Evolutionary conservation across 2,888 invertebrate species (phyloP).

Genomic region (Andricus quercusramuli): DNA sequence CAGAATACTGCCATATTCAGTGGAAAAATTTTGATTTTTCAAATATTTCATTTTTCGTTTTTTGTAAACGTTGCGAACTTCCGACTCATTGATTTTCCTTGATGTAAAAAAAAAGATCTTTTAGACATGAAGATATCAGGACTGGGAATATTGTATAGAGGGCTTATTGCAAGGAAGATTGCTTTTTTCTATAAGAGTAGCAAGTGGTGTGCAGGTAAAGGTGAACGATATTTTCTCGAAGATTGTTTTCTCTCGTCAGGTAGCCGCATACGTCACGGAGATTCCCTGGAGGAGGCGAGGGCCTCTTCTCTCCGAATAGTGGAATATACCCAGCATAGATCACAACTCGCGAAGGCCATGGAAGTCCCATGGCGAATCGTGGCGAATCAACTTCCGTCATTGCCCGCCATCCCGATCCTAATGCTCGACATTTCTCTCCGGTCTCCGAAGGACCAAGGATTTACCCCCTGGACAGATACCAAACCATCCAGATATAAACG

Average conservation of each 20-base stretch:
- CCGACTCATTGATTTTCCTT: no score
- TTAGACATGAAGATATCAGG: not conserved
- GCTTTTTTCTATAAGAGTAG: slow-evolving; percentile 9
- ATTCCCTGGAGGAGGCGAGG: slow-evolving; percentile 71
- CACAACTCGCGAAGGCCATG: slow-evolving; percentile 74
- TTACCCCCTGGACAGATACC: slow-evolving; percentile 55
- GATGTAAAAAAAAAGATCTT: not conserved
- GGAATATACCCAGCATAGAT: slow-evolving; percentile 76
- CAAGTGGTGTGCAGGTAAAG: slow-evolving; percentile 50
- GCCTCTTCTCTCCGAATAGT: slow-evolving; percentile 65
- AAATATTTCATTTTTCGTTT: no score
- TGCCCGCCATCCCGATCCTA: slow-evolving; percentile 75
- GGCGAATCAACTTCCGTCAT: slow-evolving; percentile 79
- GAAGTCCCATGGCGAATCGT: slow-evolving; percentile 72
- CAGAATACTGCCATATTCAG: no score
- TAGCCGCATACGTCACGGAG: slow-evolving; percentile 77
- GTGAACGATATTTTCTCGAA: slow-evolving; percentile 76
- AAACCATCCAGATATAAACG: slow-evolving; percentile 51
- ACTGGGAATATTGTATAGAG: slow-evolving; percentile 4
- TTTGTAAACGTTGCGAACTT: no score
- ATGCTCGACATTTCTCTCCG: slow-evolving; percentile 77
- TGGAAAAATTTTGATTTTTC: no score
- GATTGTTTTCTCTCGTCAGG: slow-evolving; percentile 79
- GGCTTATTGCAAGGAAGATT: slow-evolving; percentile 19
- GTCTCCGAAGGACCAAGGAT: slow-evolving; percentile 70